These are phyloP conservation scores for Polietes domitor DNA, from an alignment of 2,888 invertebrate species.

Conservation along the genomic window DNA sequence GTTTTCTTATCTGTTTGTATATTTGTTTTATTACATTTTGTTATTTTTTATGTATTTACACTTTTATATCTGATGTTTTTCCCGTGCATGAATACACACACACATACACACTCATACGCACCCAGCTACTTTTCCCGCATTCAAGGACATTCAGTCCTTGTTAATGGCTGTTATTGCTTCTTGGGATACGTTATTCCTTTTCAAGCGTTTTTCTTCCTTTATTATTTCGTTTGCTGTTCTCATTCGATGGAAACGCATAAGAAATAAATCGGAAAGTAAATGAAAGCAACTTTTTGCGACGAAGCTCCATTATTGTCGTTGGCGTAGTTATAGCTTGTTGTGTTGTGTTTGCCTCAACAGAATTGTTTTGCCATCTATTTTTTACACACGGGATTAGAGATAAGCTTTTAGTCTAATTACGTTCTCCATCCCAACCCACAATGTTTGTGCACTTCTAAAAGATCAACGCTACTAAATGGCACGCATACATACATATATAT, in stretches of 20 bases:
- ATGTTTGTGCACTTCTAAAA: neutral
- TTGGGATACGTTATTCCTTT: conserved; percentile 51
- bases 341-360: neutral
- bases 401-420: conserved; percentile 54
- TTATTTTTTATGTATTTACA: conserved; percentile 36
- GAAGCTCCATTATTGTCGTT: neutral
- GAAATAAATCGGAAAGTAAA: conserved; percentile 51
- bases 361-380: conserved; percentile 47
- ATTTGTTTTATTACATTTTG: conserved; percentile 42
- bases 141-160: conserved; percentile 53
- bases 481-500: neutral
- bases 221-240: neutral
- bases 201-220: conserved; percentile 27
- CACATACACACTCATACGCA: neutral
- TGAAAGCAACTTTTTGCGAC: conserved; percentile 26
- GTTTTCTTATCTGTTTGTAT: conserved; percentile 12
- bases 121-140: conserved; percentile 25
- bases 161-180: conserved; percentile 45
- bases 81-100: neutral
- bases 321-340: neutral
- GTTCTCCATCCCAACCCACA: neutral
- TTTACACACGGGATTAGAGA: conserved; percentile 20
- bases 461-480: conserved; percentile 22
- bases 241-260: conserved; percentile 33
- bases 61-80: conserved; percentile 43